Base-by-base conservation (phyloP, 2,888 invertebrate genomes). In the Julus scanicus region DNA sequence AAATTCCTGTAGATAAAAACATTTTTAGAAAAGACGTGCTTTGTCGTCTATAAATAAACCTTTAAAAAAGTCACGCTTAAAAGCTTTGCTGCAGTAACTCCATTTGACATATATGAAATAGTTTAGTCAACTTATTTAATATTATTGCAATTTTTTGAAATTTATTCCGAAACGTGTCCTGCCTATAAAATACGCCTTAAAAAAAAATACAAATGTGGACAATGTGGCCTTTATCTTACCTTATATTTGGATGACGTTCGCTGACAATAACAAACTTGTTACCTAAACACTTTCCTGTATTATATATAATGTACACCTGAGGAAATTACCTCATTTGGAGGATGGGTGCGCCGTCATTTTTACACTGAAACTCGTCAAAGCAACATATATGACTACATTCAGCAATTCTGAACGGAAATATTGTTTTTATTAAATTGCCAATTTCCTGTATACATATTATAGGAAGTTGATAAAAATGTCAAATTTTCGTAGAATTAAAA, bases 231-330 rank as follows among this genome's bases (percentile, higher is more conserved):
- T 71, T 80, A 80, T 80, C 80, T 80, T 37, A 80, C 80, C 80
- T 80, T 80, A 39, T 80, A 15, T 13, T 80, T 15, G 80, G 80
- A 80, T 37, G 80, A 80, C 29, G 71, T 29, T 39, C 15, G 15
- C 80, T 80, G 2, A 2, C 80, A 80, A 80, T 39, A 80, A 80
- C 15, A 80, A 80, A 37, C 37, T 80, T 37, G 15, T 63, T 80
- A 37, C 80, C 13, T 13, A 80, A 39, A 37, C 37, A 17, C 37
- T 80, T 37, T 80, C 37, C 80, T 37, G 80, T 71, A 71, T 20
- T 71, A 71, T 71, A 71, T 80, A 80, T 80, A 80, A 80, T 2
- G 37, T 80, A 80, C 13, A 80, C 80, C 80, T 80, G 80, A 80
- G 80, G 80, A 80, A 80, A 80, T 80, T 80, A 37, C 80, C 80